phyloP scores from a whole-genome alignment of 2,888 invertebrate genomes.

The Epirrhoe alternata region DNA sequence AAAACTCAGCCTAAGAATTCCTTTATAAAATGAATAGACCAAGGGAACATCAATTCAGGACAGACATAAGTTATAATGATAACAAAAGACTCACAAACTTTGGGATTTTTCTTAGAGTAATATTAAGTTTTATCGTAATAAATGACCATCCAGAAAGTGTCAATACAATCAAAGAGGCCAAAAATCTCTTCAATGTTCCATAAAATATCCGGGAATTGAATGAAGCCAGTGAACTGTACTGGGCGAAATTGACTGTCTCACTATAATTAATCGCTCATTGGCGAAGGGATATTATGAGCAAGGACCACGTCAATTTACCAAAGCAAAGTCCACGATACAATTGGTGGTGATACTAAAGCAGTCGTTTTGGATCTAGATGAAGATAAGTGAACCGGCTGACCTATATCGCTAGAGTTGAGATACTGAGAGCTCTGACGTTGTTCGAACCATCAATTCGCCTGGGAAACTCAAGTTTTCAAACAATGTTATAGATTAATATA shows the following conservation, averaged over 20 bases:
- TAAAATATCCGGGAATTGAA: constrained; percentile 7
- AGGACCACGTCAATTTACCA: constrained; percentile 75
- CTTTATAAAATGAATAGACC: no score
- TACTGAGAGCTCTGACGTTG: background rate
- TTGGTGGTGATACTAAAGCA: constrained; percentile 18
- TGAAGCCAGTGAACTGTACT: constrained; percentile 71
- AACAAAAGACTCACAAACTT: no score
- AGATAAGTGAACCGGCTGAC: constrained; percentile 34
- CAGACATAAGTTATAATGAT: no score
- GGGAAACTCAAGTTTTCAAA: background rate
- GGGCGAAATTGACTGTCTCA: constrained; percentile 70
- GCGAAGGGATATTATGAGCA: constrained; percentile 70
- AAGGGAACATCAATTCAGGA: no score
- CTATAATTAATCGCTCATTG: constrained; percentile 74
- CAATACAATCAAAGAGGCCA: background rate
- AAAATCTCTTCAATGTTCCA: background rate
- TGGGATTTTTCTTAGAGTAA: no score
- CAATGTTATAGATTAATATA: background rate
- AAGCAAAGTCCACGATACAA: constrained; percentile 42
- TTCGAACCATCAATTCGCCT: constrained; percentile 1
- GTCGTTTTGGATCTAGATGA: constrained; percentile 29
- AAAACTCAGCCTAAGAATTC: no score
- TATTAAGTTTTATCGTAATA: no score
- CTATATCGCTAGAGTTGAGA: constrained; percentile 19
- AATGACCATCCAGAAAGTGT: no score